Conservation (phyloP, 2,888 invertebrate species). For the Patella depressa region DNA sequence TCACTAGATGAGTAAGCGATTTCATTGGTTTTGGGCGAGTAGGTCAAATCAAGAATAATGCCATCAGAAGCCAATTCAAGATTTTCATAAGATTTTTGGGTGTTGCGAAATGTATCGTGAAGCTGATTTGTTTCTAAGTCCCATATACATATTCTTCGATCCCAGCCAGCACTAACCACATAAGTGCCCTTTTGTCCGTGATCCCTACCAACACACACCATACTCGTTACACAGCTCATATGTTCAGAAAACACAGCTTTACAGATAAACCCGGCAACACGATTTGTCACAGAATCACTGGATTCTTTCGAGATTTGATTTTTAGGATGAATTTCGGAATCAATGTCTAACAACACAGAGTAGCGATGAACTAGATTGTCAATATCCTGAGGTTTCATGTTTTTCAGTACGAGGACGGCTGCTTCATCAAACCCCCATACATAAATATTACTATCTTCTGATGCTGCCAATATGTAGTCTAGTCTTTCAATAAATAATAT, state of each 20-base stretch:
- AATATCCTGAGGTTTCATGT: slow-evolving; percentile 65
- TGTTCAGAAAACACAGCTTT: slow-evolving; percentile 68
- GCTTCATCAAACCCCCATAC: slow-evolving; percentile 70
- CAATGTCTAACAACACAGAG: slow-evolving; percentile 62
- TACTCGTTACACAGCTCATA: slow-evolving; percentile 67
- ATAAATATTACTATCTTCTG: slow-evolving; percentile 70
- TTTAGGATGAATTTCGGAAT: slow-evolving; percentile 62
- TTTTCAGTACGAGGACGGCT: slow-evolving; percentile 66
- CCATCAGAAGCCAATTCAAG: slow-evolving; percentile 67
- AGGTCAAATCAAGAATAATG: slow-evolving; percentile 67
- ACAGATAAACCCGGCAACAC: slow-evolving; percentile 70
- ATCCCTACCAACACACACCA: slow-evolving; percentile 64
- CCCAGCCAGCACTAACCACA: slow-evolving; percentile 70
- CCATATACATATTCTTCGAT: slow-evolving; percentile 70
- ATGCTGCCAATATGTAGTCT: slow-evolving; percentile 69
- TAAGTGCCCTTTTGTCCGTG: slow-evolving; percentile 59
- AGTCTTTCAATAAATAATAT: slow-evolving; percentile 68
- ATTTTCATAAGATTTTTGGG: slow-evolving; percentile 44
- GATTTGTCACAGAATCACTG: slow-evolving; percentile 68
- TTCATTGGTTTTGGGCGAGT: slow-evolving; percentile 62
- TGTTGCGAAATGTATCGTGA: slow-evolving; percentile 62
- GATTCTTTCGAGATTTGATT: slow-evolving; percentile 39
- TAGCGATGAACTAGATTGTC: slow-evolving; percentile 61
- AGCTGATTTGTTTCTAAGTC: slow-evolving; percentile 65
- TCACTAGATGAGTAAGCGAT: slow-evolving; percentile 70